Conservation (phyloP, 2,888 invertebrate species). For the Oasisia sp. region DNA sequence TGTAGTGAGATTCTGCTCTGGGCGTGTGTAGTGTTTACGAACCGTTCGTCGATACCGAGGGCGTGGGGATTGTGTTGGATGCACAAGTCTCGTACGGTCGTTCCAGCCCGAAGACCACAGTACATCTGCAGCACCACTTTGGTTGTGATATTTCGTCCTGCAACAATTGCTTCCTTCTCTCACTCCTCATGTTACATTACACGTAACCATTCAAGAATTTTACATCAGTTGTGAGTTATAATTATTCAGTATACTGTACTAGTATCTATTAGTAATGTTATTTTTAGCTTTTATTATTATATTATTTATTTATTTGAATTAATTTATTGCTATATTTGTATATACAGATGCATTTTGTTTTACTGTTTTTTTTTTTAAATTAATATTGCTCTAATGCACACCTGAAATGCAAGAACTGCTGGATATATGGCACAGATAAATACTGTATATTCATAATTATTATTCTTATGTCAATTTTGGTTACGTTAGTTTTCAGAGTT, state of each 20-base stretch:
- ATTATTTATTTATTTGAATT: no score
- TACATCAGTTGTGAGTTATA: no score
- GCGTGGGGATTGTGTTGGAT: slow-evolving; percentile 78
- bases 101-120: slow-evolving; percentile 81
- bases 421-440: no score
- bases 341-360: no score
- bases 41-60: slow-evolving; percentile 70
- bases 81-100: slow-evolving; percentile 81
- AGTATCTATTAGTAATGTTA: no score
- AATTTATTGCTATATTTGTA: no score
- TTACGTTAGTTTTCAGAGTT: neutral
- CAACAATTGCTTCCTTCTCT: neutral
- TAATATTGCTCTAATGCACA: no score
- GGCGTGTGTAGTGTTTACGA: neutral
- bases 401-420: no score
- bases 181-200: neutral
- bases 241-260: no score
- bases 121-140: slow-evolving; percentile 78
- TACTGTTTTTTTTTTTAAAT: no score
- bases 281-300: neutral
- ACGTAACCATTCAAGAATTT: neutral
- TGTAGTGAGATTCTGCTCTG: no score
- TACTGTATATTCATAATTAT: no score
- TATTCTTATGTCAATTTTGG: neutral
- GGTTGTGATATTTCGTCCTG: slow-evolving; percentile 28